A percentile compares a stretch with the other conserved stretches of the same genome.
phyloP scores from a whole-genome alignment of 2,113 vertebrate species.

The Fukomys damarensis region DNA sequence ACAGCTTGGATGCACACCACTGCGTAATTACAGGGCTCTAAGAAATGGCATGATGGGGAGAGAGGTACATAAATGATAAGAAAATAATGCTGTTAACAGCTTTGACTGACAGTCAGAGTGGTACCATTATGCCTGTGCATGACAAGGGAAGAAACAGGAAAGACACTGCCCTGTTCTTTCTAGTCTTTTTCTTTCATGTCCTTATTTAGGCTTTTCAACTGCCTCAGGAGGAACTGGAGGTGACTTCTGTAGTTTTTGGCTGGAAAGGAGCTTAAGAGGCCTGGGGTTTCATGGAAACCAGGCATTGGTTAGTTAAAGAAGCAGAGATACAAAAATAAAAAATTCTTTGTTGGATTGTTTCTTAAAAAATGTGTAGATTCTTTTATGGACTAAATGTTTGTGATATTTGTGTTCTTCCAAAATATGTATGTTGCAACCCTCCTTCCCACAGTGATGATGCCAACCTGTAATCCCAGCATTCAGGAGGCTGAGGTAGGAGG shows the following conservation, averaged over 20 bases:
- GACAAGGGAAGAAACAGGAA: neutral
- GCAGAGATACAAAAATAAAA: neutral
- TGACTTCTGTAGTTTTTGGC: neutral
- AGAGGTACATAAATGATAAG: neutral
- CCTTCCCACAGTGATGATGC: too few relatives aligned
- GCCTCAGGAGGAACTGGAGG: neutral
- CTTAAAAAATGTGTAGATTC: neutral
- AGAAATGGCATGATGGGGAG: conserved; percentile 45
- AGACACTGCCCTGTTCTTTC: accelerated
- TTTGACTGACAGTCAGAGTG: neutral
- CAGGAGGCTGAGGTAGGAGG: neutral
- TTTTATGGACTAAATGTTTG: neutral
- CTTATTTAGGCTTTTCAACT: neutral
- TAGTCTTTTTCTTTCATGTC: neutral
- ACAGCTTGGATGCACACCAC: conserved; percentile 45
- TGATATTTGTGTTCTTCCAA: neutral
- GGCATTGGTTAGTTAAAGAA: neutral
- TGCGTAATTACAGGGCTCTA: conserved; percentile 64
- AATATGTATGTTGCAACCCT: neutral
- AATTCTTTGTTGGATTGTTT: neutral
- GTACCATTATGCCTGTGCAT: accelerated
- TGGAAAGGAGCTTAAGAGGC: neutral
- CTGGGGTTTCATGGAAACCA: neutral
- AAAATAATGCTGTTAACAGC: neutral
- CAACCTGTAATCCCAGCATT: neutral